These are phyloP conservation scores for Onychomys leucogaster DNA, from an alignment of 2,797 vertebrate species.

Conservation along the genomic window DNA sequence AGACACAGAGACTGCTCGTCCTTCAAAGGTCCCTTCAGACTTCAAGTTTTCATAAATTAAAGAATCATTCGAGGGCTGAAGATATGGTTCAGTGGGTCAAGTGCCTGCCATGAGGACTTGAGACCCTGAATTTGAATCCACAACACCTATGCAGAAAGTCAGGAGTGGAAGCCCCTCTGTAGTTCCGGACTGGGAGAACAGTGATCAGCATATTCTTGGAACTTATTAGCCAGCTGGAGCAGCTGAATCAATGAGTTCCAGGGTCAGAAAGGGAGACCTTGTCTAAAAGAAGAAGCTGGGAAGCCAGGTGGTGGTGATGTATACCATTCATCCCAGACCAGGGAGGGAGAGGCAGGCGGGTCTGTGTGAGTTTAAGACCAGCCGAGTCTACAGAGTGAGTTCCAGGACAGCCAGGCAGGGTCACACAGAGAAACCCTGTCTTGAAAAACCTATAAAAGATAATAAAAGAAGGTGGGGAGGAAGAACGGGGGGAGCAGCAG, in stretches of 20 bases:
- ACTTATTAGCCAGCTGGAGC: background rate
- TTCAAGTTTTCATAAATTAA: background rate
- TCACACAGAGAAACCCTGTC: background rate
- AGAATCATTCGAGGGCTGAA: background rate
- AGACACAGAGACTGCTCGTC: background rate
- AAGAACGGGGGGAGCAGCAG: no score
- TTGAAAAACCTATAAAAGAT: background rate
- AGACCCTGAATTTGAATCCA: background rate
- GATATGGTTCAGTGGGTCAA: background rate
- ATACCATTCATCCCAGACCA: background rate
- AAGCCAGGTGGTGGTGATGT: rapidly evolving
- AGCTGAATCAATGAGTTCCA: background rate
- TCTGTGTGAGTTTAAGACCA: background rate
- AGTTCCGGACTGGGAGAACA: background rate
- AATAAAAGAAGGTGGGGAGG: background rate
- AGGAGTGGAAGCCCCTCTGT: background rate
- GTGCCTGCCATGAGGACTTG: rapidly evolving
- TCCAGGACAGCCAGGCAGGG: background rate
- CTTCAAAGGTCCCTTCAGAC: background rate
- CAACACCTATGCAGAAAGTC: background rate
- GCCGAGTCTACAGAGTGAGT: background rate
- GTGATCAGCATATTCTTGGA: background rate
- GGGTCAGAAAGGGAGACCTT: background rate
- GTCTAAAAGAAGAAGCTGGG: background rate
- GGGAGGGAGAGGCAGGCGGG: background rate